phyloP scores from a whole-genome alignment of 2,113 vertebrate species.

The Brachionichthys hirsutus region DNA sequence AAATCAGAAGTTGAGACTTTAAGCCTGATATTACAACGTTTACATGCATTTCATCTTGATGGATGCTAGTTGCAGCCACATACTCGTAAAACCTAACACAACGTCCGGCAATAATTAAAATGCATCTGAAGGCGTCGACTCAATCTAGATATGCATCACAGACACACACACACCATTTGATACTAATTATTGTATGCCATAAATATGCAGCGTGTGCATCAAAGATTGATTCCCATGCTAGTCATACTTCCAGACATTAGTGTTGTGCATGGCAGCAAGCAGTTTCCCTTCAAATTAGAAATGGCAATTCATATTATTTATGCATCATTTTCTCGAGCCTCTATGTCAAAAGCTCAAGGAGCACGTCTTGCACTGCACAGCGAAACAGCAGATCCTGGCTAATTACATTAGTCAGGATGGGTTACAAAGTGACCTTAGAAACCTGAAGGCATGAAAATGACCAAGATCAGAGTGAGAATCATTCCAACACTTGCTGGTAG shows the following conservation, averaged over 20 bases:
- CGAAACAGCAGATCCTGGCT: constrained; percentile 45
- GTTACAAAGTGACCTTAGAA: constrained; percentile 71
- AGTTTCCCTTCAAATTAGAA: constrained; percentile 32
- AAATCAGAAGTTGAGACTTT: no score
- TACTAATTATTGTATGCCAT: constrained; percentile 9
- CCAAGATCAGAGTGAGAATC: constrained; percentile 52
- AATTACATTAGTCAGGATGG: constrained; percentile 67
- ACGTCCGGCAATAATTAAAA: no score
- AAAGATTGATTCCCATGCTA: constrained; percentile 37
- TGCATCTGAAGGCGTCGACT: no score
- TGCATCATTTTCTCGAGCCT: constrained; percentile 37
- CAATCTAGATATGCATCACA: no score
- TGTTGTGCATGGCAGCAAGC: constrained; percentile 33
- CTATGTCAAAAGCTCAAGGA: constrained; percentile 60
- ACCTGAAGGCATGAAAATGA: constrained; percentile 59
- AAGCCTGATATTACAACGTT: no score
- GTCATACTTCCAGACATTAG: constrained; percentile 45
- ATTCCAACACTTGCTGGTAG: constrained; percentile 25
- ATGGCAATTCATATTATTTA: constrained; percentile 48
- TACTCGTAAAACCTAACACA: no score
- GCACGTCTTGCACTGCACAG: constrained; percentile 46
- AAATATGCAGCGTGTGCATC: constrained; percentile 6
- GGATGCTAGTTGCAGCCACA: no score
- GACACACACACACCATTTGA: no score
- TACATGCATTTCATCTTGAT: no score